Base-by-base conservation (phyloP, 2,797 vertebrate species). In the Bothrops alternatus region DNA sequence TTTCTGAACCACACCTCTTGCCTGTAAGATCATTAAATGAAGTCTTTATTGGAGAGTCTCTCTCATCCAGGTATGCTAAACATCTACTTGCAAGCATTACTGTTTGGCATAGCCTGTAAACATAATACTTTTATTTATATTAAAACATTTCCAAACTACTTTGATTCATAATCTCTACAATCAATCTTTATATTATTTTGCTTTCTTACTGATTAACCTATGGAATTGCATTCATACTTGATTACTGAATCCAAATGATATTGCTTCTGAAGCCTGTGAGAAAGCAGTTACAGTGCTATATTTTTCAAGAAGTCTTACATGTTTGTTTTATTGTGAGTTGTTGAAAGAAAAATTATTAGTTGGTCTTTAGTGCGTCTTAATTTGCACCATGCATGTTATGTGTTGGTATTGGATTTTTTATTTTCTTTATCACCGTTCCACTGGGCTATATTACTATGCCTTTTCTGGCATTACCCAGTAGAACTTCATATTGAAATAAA, bases 21-120 rank as follows among this genome's bases (percentile, higher is more conserved):
- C 98, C 99, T 0, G 97, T 99, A 93, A 98, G 99, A 96, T 98
- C 99, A 63, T 98, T 99, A 90, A 99, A 99, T 94, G 99, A 99
- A 96, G 98, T 99, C 97, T 99, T 99, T 97, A 99, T 99, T 82
- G 99, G 99, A 88, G 99, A 99, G 90, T 99, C 99, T 92, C 97
- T 99, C 65, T 99, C 99, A 69, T 99, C 99, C 95, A 99, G 99
- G 99, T 99, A 98, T 65, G 90, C 94, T 86, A 92, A 91, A 82
- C 42, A 56, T 94, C 3, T 90, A 14, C 61, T 93, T 3, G 90
- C 94, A 57, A 94, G 6, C 56, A 94, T 93, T 55, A 56, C 42
- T 60, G 42, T 87, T 92, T 92, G 91, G 53, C 88, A 91, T n/a
- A 56, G 28, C 69, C 23, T 89, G 86, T 42, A 63, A 93, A 87